Percentiles rank a stretch among this genome's conserved stretches.
Conservation (phyloP, 2,797 vertebrate species). For the Amniataba percoides region DNA sequence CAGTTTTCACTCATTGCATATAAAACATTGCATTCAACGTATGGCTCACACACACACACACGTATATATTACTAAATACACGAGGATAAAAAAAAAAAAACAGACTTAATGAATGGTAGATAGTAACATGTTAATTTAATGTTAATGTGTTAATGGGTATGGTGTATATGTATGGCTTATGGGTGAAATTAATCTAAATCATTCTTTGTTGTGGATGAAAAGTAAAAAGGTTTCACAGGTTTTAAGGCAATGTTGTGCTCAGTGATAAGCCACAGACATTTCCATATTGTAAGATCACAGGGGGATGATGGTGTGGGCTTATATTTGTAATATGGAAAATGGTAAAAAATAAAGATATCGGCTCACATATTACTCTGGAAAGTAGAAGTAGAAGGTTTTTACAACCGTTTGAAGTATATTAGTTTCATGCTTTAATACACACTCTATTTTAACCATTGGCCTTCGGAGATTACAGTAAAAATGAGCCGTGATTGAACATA, state of each 20-base stretch:
- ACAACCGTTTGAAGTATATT: background rate
- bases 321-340: background rate
- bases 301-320: background rate
- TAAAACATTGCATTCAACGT: constrained; percentile 53
- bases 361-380: background rate
- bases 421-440: constrained; percentile 1
- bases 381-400: background rate
- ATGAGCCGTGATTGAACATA: background rate
- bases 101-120: constrained; percentile 29
- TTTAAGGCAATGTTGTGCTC: constrained; percentile 21
- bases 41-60: constrained; percentile 41
- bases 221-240: constrained; percentile 25
- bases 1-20: constrained; percentile 51
- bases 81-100: constrained; percentile 23
- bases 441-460: background rate
- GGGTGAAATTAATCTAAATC: constrained; percentile 9
- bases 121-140: constrained; percentile 30
- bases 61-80: constrained; percentile 60
- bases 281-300: background rate
- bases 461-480: constrained; percentile 7
- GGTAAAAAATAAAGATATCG: background rate
- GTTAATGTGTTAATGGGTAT: constrained; percentile 19
- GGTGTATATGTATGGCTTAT: constrained; percentile 28
- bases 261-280: background rate
- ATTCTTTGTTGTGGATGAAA: background rate